Conservation (phyloP, 1,140 invertebrate genomes). For the Phthorimaea operculella region DNA sequence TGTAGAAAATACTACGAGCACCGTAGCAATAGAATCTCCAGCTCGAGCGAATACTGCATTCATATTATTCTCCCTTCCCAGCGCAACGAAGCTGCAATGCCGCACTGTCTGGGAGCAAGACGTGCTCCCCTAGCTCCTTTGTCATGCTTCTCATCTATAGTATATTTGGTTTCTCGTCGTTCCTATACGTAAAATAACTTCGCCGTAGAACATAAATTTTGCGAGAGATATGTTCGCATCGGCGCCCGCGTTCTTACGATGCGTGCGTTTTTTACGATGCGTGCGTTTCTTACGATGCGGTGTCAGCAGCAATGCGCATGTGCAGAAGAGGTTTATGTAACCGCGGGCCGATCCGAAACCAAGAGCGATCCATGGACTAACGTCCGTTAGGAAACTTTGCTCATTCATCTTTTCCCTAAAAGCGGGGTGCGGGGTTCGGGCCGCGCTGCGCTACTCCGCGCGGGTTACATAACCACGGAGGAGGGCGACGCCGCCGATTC, state of each 20-base stretch:
- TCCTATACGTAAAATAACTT: no score
- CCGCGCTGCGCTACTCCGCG: constrained; percentile 48
- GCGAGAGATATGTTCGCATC: constrained; percentile 6
- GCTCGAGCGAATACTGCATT: no score
- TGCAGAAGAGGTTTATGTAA: constrained; percentile 49
- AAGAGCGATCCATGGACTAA: constrained; percentile 51
- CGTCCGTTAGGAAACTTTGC: constrained; percentile 62
- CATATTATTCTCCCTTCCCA: no score
- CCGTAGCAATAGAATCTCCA: no score
- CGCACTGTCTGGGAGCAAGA: no score
- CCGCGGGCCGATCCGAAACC: constrained; percentile 42
- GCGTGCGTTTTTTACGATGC: constrained; percentile 16
- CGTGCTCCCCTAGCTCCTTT: no score
- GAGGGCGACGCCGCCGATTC: constrained; percentile 43
- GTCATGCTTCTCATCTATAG: no score
- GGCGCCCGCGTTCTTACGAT: constrained; percentile 23
- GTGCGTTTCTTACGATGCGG: constrained; percentile 17
- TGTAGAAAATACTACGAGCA: no score
- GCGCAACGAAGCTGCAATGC: no score
- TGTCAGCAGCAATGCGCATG: constrained; percentile 26
- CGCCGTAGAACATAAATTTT: no score
- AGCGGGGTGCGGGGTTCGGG: constrained; percentile 47
- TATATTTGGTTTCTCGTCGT: no score
- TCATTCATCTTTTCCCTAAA: constrained; percentile 65
- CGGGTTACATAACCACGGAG: constrained; percentile 44